Percentiles rank a stretch among this genome's conserved stretches.
Evolutionary conservation across 1,140 invertebrate genomes (phyloP).

Genomic region (Drosophila lini): DNA sequence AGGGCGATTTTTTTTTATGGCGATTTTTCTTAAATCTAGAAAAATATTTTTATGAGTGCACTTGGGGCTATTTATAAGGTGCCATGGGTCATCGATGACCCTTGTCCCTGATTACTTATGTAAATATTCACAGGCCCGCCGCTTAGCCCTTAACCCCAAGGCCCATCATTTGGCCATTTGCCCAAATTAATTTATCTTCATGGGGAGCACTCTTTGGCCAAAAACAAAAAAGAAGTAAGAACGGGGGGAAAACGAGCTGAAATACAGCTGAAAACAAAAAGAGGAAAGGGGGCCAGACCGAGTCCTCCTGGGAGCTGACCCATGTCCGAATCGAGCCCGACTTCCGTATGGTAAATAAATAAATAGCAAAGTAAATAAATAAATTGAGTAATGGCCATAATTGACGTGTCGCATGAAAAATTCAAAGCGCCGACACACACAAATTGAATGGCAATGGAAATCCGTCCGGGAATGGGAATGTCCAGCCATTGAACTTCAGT

Average conservation of each 20-base stretch:
- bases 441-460: constrained; percentile 45
- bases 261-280: constrained; percentile 1
- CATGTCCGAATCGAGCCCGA: constrained; percentile 19
- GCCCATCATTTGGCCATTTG: constrained; percentile 64
- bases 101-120: constrained; percentile 46
- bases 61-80: constrained; percentile 67
- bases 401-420: constrained; percentile 68
- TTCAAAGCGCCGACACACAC: constrained; percentile 57
- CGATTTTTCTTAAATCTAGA: too few species aligned
- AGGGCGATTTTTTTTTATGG: too few species aligned
- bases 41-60: too few species aligned
- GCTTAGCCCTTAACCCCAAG: constrained; percentile 34
- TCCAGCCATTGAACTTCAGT: constrained; percentile 36
- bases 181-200: constrained; percentile 74
- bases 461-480: constrained; percentile 10
- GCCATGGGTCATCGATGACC: constrained; percentile 41
- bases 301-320: constrained; percentile 27
- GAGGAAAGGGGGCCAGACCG: neutral
- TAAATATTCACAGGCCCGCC: constrained; percentile 35
- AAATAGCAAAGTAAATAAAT: constrained; percentile 72
- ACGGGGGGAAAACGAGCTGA: neutral
- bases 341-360: constrained; percentile 60
- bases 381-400: constrained; percentile 80
- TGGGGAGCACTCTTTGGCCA: constrained; percentile 7
- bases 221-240: neutral